Conservation (phyloP, 2,888 invertebrate genomes). For the Sinhomidia bicolor region DNA sequence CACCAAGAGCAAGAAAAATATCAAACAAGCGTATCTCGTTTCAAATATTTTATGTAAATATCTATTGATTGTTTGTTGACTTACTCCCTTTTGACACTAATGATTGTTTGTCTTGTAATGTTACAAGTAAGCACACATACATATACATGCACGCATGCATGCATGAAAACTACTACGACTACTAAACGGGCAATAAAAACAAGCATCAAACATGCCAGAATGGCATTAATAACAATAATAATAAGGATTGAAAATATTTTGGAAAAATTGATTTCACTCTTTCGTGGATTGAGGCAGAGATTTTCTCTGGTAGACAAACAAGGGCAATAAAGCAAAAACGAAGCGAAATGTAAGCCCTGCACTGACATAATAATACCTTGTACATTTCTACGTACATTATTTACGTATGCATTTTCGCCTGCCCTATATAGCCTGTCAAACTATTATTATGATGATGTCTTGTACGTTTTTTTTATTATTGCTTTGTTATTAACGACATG, state of each 20-base stretch:
- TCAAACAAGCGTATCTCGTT: conserved; percentile 42
- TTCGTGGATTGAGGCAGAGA: too few species aligned
- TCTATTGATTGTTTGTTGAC: conserved; percentile 68
- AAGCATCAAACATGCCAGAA: conserved; percentile 7
- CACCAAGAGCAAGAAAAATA: not conserved
- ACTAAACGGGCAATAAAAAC: not conserved
- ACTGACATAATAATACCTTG: conserved; percentile 5
- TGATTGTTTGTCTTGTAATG: conserved; percentile 62
- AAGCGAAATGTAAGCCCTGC: too few species aligned
- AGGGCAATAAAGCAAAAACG: not conserved
- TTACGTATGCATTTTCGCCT: conserved; percentile 5
- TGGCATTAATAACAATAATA: conserved; percentile 46
- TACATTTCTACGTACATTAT: not conserved
- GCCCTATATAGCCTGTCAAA: too few species aligned
- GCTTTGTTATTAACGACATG: conserved; percentile 27
- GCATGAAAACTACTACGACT: not conserved
- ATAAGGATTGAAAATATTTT: conserved; percentile 47
- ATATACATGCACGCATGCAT: not conserved
- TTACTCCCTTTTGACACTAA: conserved; percentile 70
- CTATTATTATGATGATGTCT: conserved; percentile 21
- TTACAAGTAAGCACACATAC: not conserved
- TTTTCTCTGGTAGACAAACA: conserved; percentile 27
- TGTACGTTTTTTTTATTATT: not conserved
- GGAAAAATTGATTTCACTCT: conserved; percentile 45
- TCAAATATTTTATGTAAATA: conserved; percentile 55